Evolutionary conservation across 35 echinoderm and acorn worm genomes (phyloP).

Genomic region (Lytechinus variegatus): DNA sequence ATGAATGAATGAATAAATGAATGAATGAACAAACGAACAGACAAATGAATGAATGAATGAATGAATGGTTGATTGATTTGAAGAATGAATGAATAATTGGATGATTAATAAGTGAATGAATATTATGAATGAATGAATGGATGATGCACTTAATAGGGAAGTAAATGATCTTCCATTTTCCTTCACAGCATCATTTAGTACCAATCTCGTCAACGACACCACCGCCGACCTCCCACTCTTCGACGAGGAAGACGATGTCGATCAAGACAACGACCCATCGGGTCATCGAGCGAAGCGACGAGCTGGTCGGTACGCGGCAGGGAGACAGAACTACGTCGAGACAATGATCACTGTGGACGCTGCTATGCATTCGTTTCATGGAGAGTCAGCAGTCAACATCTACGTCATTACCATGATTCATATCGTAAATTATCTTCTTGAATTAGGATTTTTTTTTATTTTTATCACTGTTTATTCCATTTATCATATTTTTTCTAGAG

Average conservation of each 20-base stretch:
- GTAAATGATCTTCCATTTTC: too few species aligned
- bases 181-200: not conserved
- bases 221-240: not conserved
- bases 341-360: conserved; percentile 42
- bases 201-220: conserved; percentile 32
- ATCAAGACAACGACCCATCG: not conserved
- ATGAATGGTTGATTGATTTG: too few species aligned
- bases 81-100: too few species aligned
- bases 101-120: too few species aligned
- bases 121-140: too few species aligned
- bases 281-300: not conserved
- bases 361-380: conserved; percentile 46
- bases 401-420: conserved; percentile 35
- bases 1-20: too few species aligned
- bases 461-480: too few species aligned
- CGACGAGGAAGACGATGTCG: not conserved
- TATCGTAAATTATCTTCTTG: not conserved
- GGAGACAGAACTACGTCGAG: conserved; percentile 40
- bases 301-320: not conserved
- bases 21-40: too few species aligned
- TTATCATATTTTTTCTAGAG: too few species aligned
- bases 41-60: too few species aligned
- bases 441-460: too few species aligned
- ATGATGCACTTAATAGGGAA: too few species aligned
- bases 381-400: not conserved